These are phyloP conservation scores for Ceuthmochares aereus DNA, from an alignment of 2,113 vertebrate genomes.

Conservation along the genomic window DNA sequence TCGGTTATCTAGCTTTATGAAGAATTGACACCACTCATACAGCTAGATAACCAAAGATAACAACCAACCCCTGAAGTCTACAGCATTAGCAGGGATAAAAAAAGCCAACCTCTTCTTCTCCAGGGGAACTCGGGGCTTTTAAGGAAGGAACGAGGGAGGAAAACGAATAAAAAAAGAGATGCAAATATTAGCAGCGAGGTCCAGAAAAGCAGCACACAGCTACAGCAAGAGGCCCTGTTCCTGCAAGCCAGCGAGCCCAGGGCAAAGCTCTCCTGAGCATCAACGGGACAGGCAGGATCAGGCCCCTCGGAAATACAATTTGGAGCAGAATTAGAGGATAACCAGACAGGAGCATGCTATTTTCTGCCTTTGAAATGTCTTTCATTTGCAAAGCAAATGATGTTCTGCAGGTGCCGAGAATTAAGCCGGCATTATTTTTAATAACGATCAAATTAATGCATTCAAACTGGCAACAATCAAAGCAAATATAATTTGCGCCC, in stretches of 20 bases:
- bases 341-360: neutral
- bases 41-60: constrained; percentile 99
- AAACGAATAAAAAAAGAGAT: constrained; percentile 60
- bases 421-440: constrained; percentile 23
- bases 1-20: constrained; percentile 99
- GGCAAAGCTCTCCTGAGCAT: neutral
- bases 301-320: neutral
- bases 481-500: constrained; percentile 19
- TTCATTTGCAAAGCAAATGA: constrained; percentile 36
- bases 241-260: neutral
- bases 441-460: neutral
- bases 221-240: neutral
- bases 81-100: constrained; percentile 41
- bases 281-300: neutral
- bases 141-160: neutral
- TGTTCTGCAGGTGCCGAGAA: constrained; percentile 25
- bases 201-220: neutral
- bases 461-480: neutral
- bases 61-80: constrained; percentile 88
- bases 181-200: constrained; percentile 49
- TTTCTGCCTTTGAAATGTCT: neutral
- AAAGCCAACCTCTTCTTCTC: constrained; percentile 20
- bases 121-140: constrained; percentile 16
- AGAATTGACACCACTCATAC: constrained; percentile 98
- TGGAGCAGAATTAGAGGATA: neutral